Evolutionary conservation across 2,888 invertebrate genomes (phyloP).

Genomic region (Xanthorhoe spadicearia): DNA sequence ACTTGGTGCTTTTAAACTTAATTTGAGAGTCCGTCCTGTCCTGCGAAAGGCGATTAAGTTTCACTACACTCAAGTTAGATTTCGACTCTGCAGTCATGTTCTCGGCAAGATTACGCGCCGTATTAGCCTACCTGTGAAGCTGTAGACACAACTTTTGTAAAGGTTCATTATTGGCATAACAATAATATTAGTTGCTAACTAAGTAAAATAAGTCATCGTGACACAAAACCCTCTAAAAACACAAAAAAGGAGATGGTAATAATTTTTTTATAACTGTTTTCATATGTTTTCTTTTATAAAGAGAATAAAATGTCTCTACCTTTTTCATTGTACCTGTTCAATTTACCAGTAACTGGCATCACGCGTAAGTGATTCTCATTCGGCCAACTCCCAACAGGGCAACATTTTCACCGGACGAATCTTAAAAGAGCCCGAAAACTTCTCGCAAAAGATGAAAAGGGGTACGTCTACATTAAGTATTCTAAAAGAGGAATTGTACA

Average conservation of each 20-base stretch:
- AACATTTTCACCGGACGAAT: conserved; percentile 70
- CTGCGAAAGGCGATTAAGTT: conserved; percentile 68
- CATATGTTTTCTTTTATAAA: conserved; percentile 39
- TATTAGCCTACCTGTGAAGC: not conserved
- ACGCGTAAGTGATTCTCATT: conserved; percentile 52
- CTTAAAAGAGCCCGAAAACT: conserved; percentile 74
- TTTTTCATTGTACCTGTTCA: conserved; percentile 46
- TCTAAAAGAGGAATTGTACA: conserved; percentile 78
- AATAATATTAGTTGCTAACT: not conserved
- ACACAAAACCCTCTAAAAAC: not conserved
- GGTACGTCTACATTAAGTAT: conserved; percentile 78
- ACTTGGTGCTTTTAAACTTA: conserved; percentile 81
- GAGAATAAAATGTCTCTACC: conserved; percentile 37
- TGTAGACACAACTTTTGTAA: not conserved
- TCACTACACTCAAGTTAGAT: conserved; percentile 49
- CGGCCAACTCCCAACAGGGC: conserved; percentile 60
- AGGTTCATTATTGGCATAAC: not conserved
- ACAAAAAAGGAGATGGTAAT: conserved; percentile 19
- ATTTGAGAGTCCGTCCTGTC: conserved; percentile 69
- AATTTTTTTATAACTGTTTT: conserved; percentile 37
- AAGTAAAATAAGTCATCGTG: not conserved
- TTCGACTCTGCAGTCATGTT: conserved; percentile 3
- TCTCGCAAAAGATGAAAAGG: conserved; percentile 74
- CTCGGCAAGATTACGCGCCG: conserved; percentile 1
- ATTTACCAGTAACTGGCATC: conserved; percentile 55